Evolutionary conservation across 2,888 invertebrate species (phyloP), one percentile per base, ranked within the genome.

Genomic region (Merodon equestris): DNA sequence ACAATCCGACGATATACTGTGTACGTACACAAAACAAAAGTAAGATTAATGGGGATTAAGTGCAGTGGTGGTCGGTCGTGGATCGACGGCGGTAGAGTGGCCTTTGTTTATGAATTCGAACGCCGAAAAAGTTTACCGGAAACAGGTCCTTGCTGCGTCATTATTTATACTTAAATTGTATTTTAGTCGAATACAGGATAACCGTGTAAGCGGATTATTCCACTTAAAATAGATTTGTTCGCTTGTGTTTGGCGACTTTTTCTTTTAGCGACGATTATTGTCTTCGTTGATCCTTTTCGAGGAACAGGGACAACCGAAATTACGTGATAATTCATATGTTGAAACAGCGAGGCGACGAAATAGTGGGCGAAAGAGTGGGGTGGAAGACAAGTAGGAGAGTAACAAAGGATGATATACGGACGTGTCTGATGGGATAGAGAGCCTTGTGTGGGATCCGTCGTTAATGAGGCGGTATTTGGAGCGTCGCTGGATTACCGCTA

Each of bases 11-110:
- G 2, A 4, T 27, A 27, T 7, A 27, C 27, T 13, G 5, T 19
- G 34, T 27, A 40, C 40, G 42, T 44, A 47, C 9, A 56, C 58
- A 40, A 56, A 64, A 64, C 68, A 58, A 70, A 79, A 79, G 79
- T 58, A 79, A 79, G 79, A 79, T 79, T 79, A 79, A 79, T 79
- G 74, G 74, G 79, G 79, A 74, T 79, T 79, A 79, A 66, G 73
- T 79, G 79, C 79, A 79, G 60, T 68, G 70, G 73, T 64, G 68
- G 79, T 74, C 64, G 73, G 79, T 27, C 73, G 79, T 74, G 63
- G 51, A 67, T 63, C 64, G 68, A 13, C 68, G 48, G 57, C 72
- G 63, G 36, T 36, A 72, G n/a, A 27, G n/a, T 44, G 34, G 61
- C 45, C 57, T 58, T 74, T 79, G 79, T 70, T 79, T 79, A 79